Evolutionary conservation across 2,888 invertebrate genomes (phyloP).

Genomic region (Drosophila sordidula): DNA sequence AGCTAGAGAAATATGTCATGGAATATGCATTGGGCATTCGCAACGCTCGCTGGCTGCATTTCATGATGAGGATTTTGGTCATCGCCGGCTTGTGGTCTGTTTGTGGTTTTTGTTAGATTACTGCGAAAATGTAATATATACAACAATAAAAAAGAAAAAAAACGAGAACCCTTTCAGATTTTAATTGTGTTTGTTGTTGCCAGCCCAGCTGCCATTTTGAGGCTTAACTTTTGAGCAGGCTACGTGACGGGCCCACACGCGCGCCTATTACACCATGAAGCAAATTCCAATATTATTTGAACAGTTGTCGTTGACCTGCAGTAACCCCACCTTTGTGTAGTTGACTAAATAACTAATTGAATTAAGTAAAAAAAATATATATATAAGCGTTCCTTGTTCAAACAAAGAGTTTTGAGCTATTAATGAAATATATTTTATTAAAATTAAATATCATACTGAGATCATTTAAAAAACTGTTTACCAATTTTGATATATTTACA

Average conservation of each 20-base stretch:
- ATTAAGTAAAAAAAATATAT: background rate
- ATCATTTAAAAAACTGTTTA: no score
- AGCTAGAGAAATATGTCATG: slow-evolving; percentile 50
- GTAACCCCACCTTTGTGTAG: slow-evolving; percentile 21
- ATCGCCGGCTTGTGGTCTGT: slow-evolving; percentile 48
- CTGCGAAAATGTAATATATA: slow-evolving; percentile 44
- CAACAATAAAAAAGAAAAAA: slow-evolving; percentile 6
- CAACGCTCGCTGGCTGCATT: slow-evolving; percentile 62
- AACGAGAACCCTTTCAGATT: slow-evolving; percentile 73
- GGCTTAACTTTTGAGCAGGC: slow-evolving; percentile 60
- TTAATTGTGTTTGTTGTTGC: slow-evolving; percentile 61
- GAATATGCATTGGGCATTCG: slow-evolving; percentile 56
- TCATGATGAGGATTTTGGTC: slow-evolving; percentile 72
- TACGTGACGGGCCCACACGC: slow-evolving; percentile 77
- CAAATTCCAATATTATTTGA: slow-evolving; percentile 25
- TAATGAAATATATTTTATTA: no score
- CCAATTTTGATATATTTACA: no score
- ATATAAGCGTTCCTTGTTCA: no score
- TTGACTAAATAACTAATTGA: slow-evolving; percentile 7
- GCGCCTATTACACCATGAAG: slow-evolving; percentile 68
- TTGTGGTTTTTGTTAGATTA: slow-evolving; percentile 57
- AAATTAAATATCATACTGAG: no score
- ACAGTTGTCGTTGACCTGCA: slow-evolving; percentile 36
- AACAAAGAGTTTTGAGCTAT: no score
- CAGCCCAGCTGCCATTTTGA: slow-evolving; percentile 61